Percentiles rank a stretch among this genome's conserved stretches.
These are phyloP conservation scores for Drosophila yooni DNA, from an alignment of 2,888 invertebrate genomes.

Conservation along the genomic window DNA sequence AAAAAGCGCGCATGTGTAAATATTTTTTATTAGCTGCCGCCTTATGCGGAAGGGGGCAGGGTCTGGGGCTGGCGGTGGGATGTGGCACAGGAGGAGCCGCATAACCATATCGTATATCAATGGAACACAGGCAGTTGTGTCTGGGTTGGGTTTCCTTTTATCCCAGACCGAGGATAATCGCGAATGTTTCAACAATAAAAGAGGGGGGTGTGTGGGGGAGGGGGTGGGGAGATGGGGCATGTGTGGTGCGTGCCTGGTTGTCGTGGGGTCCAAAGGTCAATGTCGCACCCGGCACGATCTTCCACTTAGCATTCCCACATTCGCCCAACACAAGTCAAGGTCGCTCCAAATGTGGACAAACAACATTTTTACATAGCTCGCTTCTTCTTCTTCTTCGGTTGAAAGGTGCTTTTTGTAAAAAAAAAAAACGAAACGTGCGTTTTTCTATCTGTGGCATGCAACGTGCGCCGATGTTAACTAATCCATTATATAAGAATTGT, in stretches of 20 bases:
- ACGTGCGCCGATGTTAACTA: neutral
- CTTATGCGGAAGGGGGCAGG: slow-evolving; percentile 23
- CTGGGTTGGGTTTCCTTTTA: slow-evolving; percentile 16
- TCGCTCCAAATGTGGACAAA: slow-evolving; percentile 30
- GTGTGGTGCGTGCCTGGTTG: slow-evolving; percentile 63
- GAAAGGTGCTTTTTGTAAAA: slow-evolving; percentile 8
- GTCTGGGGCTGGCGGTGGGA: neutral
- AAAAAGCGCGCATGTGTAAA: slow-evolving; percentile 66
- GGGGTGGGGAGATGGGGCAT: neutral
- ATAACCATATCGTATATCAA: slow-evolving; percentile 52
- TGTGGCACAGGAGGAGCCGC: slow-evolving; percentile 16
- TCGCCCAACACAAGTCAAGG: slow-evolving; percentile 43
- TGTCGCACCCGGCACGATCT: slow-evolving; percentile 60
- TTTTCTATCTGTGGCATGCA: slow-evolving; percentile 5
- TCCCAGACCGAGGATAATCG: slow-evolving; percentile 61
- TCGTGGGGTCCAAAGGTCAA: slow-evolving; percentile 64
- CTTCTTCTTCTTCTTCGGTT: slow-evolving; percentile 8
- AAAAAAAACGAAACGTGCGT: slow-evolving; percentile 8
- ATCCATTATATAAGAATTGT: slow-evolving; percentile 1
- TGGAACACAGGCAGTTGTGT: slow-evolving; percentile 17
- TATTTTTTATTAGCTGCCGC: slow-evolving; percentile 73
- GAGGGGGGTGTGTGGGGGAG: neutral
- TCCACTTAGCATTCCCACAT: slow-evolving; percentile 39
- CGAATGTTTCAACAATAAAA: slow-evolving; percentile 30
- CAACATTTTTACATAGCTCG: slow-evolving; percentile 13